phyloP scores from a whole-genome alignment of 2,888 invertebrate species.

The Ceriagrion tenellum region DNA sequence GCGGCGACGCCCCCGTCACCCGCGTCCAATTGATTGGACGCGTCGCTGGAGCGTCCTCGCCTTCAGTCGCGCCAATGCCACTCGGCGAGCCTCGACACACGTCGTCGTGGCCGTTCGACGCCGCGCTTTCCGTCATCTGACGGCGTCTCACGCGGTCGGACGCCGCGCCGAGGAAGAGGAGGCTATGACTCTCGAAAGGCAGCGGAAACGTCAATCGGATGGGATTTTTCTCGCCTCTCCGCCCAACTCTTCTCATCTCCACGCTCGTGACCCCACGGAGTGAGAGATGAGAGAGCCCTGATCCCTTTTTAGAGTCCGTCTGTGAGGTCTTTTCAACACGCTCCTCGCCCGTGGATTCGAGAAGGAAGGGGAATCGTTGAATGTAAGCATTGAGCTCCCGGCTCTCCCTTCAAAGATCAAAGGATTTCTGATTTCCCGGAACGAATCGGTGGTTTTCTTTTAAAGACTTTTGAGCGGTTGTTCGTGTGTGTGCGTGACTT shows the following conservation, averaged over 20 bases:
- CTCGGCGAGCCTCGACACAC: neutral
- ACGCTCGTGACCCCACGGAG: neutral
- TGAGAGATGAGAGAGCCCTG: slow-evolving; percentile 37
- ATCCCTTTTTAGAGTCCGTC: slow-evolving; percentile 44
- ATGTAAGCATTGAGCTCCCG: slow-evolving; percentile 44
- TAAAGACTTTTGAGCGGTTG: slow-evolving; percentile 34
- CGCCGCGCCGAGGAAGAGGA: too few relatives aligned
- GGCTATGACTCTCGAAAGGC: slow-evolving; percentile 15
- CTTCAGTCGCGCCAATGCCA: neutral
- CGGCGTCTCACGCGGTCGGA: neutral
- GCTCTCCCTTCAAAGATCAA: slow-evolving; percentile 8
- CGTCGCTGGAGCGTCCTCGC: neutral
- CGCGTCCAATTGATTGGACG: slow-evolving; percentile 19
- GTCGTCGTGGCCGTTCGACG: too few relatives aligned
- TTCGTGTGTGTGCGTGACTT: neutral
- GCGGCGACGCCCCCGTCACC: neutral
- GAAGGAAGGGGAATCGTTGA: neutral
- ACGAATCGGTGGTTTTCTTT: slow-evolving; percentile 26
- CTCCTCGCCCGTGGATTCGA: neutral
- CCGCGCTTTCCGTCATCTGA: neutral
- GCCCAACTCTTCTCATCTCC: neutral
- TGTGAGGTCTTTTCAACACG: slow-evolving; percentile 52
- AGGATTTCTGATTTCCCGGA: slow-evolving; percentile 19
- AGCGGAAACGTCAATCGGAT: slow-evolving; percentile 63
- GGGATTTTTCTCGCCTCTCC: too few relatives aligned